A percentile compares a stretch with the other conserved stretches of the same genome.
These are phyloP conservation scores for Microcebus jonahi DNA, from an alignment of 2,113 vertebrate genomes.

Conservation along the genomic window DNA sequence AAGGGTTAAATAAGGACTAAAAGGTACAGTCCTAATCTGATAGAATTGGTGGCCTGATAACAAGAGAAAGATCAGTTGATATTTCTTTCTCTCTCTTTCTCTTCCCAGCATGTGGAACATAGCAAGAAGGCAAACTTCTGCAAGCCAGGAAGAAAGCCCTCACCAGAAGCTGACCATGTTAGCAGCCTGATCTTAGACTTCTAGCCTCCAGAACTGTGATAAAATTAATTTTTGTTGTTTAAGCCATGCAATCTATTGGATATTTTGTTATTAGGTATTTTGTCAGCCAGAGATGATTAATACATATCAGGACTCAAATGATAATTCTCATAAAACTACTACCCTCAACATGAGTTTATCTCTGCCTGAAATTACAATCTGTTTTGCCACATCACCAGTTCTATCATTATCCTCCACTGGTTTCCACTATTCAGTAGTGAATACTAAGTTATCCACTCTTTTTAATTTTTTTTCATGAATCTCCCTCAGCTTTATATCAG, in stretches of 20 bases:
- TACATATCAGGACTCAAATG: background rate
- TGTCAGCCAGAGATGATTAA: background rate
- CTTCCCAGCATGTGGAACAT: background rate
- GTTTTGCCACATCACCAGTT: background rate
- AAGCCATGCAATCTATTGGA: too few species aligned
- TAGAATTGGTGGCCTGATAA: background rate
- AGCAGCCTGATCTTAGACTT: too few species aligned
- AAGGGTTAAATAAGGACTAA: background rate
- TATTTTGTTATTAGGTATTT: too few species aligned
- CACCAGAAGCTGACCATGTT: too few species aligned
- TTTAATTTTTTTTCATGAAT: background rate
- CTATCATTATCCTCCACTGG: background rate
- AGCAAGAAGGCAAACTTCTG: too few species aligned
- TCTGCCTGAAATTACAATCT: background rate
- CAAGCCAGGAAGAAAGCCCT: too few species aligned
- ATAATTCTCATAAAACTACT: background rate
- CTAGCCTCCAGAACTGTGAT: too few species aligned
- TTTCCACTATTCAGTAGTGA: background rate
- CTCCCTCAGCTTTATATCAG: background rate
- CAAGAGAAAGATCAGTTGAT: background rate
- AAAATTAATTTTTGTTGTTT: too few species aligned
- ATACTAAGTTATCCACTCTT: background rate
- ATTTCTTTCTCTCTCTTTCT: background rate
- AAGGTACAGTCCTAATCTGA: background rate
- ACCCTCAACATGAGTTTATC: background rate